A percentile compares a stretch with the other conserved stretches of the same genome.
phyloP scores from a whole-genome alignment of 2,888 invertebrate species.

The Phanerotoma sp. region DNA sequence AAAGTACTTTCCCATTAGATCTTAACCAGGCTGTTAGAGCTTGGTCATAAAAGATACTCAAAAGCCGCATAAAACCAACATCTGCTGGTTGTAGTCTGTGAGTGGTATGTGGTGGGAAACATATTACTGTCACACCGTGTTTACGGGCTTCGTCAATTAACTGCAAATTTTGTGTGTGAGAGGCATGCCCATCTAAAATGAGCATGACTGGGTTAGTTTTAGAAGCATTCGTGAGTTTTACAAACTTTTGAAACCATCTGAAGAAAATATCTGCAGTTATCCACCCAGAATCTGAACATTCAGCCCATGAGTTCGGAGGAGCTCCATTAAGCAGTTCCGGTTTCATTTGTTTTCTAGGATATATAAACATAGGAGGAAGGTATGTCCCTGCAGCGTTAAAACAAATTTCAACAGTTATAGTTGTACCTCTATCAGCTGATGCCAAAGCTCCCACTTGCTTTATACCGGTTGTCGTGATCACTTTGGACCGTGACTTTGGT shows the following conservation, averaged over 20 bases:
- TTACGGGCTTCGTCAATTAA: conserved; percentile 38
- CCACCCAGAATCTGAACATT: conserved; percentile 40
- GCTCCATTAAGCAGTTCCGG: conserved; percentile 19
- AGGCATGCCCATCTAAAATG: conserved; percentile 47
- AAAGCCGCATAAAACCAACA: conserved; percentile 38
- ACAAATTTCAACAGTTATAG: conserved; percentile 11
- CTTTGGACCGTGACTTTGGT: not conserved
- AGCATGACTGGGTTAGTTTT: conserved; percentile 43
- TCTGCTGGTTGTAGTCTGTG: conserved; percentile 42
- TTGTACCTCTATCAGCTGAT: conserved; percentile 5
- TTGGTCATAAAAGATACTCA: conserved; percentile 37
- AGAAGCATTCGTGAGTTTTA: conserved; percentile 32
- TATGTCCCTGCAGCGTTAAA: not conserved
- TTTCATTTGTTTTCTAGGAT: not conserved
- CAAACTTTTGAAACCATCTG: conserved; percentile 43
- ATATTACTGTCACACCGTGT: conserved; percentile 45
- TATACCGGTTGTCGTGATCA: conserved; percentile 5
- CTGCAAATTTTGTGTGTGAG: conserved; percentile 46
- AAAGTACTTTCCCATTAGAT: conserved; percentile 39
- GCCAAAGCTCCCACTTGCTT: conserved; percentile 10
- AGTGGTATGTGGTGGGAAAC: conserved; percentile 44
- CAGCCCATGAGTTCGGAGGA: conserved; percentile 39
- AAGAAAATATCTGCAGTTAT: conserved; percentile 28
- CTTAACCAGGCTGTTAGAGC: conserved; percentile 36
- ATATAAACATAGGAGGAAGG: conserved; percentile 9